phyloP scores from a whole-genome alignment of 2,888 invertebrate genomes.

The Eupithecia dodoneata region DNA sequence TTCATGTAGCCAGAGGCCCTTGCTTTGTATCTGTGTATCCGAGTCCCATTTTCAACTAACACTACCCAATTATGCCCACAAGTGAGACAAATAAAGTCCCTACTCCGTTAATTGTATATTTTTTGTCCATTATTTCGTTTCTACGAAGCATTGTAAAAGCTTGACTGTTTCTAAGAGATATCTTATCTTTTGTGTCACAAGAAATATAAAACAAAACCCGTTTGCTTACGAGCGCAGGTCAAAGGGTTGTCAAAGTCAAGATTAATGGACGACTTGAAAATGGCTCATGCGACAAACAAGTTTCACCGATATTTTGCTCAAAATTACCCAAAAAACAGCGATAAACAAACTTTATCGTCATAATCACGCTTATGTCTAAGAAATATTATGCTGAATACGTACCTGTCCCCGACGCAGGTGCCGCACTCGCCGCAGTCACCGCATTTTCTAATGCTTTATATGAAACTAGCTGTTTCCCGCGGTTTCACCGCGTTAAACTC shows the following conservation, averaged over 20 bases:
- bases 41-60: too few relatives aligned
- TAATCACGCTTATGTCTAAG: neutral
- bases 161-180: neutral
- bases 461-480: too few relatives aligned
- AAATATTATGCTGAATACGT: neutral
- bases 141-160: neutral
- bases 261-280: neutral
- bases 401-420: too few relatives aligned
- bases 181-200: neutral
- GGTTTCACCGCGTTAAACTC: too few relatives aligned
- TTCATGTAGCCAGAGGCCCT: too few relatives aligned
- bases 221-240: neutral
- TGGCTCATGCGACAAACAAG: neutral
- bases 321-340: neutral
- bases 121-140: neutral
- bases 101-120: too few relatives aligned
- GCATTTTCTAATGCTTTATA: too few relatives aligned
- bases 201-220: neutral
- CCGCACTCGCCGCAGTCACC: too few relatives aligned
- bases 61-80: too few relatives aligned
- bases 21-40: too few relatives aligned
- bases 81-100: too few relatives aligned
- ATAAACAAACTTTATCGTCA: neutral
- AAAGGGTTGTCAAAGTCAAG: conserved; percentile 6
- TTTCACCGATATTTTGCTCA: neutral